Evolutionary conservation across 2,113 vertebrate genomes (phyloP).

Genomic region (Bolborhynchus lineola): DNA sequence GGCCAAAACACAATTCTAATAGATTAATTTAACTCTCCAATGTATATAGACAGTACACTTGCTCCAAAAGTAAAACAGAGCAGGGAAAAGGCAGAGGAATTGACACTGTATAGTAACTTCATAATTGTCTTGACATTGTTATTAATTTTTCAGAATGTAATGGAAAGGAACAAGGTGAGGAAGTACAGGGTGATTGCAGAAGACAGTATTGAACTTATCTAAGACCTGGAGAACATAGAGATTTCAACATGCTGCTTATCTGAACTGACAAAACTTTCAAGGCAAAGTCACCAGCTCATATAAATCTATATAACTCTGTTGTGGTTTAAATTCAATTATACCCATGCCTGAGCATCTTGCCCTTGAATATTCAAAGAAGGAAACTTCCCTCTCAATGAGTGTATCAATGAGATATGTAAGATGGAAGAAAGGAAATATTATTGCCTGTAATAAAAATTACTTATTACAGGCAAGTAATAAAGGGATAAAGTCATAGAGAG

Average conservation of each 20-base stretch:
- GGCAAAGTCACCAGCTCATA: not conserved
- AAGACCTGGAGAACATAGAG: not conserved
- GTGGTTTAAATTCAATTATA: not conserved
- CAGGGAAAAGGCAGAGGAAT: not conserved
- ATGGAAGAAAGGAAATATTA: not conserved
- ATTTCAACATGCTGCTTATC: not conserved
- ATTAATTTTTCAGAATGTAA: not conserved
- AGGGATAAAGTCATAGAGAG: not conserved
- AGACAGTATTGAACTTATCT: not conserved
- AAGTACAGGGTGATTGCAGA: not conserved
- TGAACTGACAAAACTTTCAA: not conserved
- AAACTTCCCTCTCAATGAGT: not conserved
- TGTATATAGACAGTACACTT: not conserved
- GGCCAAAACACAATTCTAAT: not conserved
- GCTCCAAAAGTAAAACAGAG: not conserved
- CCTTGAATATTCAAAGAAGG: not conserved
- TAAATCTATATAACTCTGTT: not conserved
- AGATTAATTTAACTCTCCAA: conserved; percentile 43
- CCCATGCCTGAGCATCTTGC: not conserved
- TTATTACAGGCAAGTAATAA: not conserved
- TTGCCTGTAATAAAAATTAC: not conserved
- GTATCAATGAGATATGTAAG: not conserved
- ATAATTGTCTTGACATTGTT: not conserved
- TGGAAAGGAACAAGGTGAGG: not conserved
- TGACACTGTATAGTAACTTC: not conserved